Evolutionary conservation across 92 coral and sea anemone species (phyloP), one percentile per base, ranked within the genome.

Genomic region (Actinostola sp.): DNA sequence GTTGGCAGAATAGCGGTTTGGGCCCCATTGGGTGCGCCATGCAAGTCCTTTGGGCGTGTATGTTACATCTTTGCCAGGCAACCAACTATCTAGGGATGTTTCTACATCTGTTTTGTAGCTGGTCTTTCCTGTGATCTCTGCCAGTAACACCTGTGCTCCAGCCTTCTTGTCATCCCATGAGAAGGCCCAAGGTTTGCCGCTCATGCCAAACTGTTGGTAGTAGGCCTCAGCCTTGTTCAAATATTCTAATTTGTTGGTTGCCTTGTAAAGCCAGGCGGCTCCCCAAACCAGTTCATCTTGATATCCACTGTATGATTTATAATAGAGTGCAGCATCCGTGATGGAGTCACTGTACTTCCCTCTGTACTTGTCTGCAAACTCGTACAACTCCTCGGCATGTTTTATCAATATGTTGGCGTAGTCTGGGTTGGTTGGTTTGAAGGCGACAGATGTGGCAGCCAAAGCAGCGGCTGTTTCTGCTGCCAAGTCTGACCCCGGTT

Each of bases 391-490:
- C 20, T 82, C 79, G 1, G 97, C 88, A 57, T 92, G 97, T n/a
- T 69, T 78, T 25, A 89, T 57, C 31, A 89, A 70, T 24, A 54
- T 70, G 32, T 46, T 80, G 12, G 96, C 75, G 42, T 86, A 93
- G 43, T 54, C 36, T 13, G 76, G 72, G 59, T 84, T 67, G 3
- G 89, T 75, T 52, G 52, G 33, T 13, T 81, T 76, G 70, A 89
- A 92, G 39, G 88, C 94, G 31, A 92, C 79, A 0, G 97, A 89
- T 5, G 89, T 85, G 19, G 97, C 97, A 9, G 97, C 97, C 63
- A 92, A 75, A 43, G 95, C 97, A 54, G 97, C 95, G 0, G 97
- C 95, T 20, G 97, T 92, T 75, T 92, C 97, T 0, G 88, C 97
- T 16, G 96, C 96, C 64, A 89, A 53, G 26, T 92, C 97, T 39